These are phyloP conservation scores for Hydrochoerus hydrochaeris DNA, from an alignment of 2,113 vertebrate species.

Conservation along the genomic window DNA sequence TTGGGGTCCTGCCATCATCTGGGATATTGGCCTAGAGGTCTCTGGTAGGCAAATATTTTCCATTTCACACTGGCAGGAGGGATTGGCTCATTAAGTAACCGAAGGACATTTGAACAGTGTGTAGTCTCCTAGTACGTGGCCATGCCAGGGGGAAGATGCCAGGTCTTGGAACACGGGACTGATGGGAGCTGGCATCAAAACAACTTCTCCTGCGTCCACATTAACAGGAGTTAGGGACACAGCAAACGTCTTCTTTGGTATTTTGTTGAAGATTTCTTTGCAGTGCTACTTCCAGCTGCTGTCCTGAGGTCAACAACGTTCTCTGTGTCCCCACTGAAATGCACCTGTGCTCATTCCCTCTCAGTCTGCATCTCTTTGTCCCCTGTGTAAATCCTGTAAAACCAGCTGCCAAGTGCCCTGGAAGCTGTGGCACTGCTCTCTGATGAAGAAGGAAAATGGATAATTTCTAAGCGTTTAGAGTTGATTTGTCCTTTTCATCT, in stretches of 20 bases:
- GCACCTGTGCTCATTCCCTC: background rate
- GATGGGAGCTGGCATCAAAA: background rate
- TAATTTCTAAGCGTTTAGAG: slow-evolving; percentile 77
- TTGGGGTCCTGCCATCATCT: too few relatives aligned
- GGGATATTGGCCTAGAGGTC: background rate
- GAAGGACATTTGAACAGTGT: background rate
- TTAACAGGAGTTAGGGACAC: background rate
- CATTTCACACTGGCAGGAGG: background rate
- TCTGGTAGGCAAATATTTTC: background rate
- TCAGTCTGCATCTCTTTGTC: background rate
- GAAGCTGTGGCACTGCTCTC: background rate
- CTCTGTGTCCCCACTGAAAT: background rate
- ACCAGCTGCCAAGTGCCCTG: background rate
- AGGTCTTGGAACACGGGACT: background rate
- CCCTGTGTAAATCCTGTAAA: background rate
- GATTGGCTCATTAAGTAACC: background rate
- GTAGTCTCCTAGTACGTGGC: background rate
- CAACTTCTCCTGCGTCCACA: background rate
- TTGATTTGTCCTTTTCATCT: slow-evolving; percentile 82
- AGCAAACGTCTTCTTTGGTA: background rate
- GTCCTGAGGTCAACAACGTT: background rate
- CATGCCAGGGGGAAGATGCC: background rate
- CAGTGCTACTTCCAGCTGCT: background rate
- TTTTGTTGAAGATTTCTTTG: background rate
- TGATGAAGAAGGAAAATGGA: slow-evolving; percentile 70